Conservation (phyloP, 2,113 vertebrate genomes). For the Oryzias curvinotus region DNA sequence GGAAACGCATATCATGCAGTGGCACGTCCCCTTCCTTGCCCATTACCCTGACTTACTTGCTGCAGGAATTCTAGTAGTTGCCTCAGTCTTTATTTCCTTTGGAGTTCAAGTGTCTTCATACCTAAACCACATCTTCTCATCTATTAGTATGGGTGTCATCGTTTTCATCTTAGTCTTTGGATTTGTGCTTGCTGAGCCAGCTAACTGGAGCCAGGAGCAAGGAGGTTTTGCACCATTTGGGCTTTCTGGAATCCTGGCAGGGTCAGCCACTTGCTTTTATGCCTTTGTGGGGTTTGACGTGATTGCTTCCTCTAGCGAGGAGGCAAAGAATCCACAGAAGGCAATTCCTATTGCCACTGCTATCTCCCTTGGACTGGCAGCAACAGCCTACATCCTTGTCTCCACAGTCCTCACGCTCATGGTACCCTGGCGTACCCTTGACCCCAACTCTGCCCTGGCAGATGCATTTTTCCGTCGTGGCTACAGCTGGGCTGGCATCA, state of each 20-base stretch:
- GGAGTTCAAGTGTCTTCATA: conserved; percentile 93
- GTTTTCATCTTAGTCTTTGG: conserved; percentile 90
- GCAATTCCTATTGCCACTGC: conserved; percentile 89
- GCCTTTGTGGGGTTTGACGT: conserved; percentile 96
- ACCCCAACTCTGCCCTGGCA: conserved; percentile 89
- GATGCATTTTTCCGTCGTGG: conserved; percentile 93
- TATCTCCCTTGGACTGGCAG: conserved; percentile 85
- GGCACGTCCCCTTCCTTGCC: conserved; percentile 89
- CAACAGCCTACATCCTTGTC: conserved; percentile 87
- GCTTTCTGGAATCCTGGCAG: conserved; percentile 89
- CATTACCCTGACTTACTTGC: conserved; percentile 91
- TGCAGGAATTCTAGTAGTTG: conserved; percentile 84
- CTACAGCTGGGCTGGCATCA: conserved; percentile 91
- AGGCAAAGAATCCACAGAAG: conserved; percentile 88
- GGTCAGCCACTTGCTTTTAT: conserved; percentile 94
- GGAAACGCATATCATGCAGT: conserved; percentile 83
- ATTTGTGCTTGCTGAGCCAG: conserved; percentile 85
- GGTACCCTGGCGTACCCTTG: conserved; percentile 90
- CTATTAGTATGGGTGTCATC: conserved; percentile 84
- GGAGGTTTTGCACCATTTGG: conserved; percentile 91
- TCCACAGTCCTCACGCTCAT: conserved; percentile 91
- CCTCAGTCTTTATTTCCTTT: conserved; percentile 88
- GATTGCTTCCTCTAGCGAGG: conserved; percentile 93
- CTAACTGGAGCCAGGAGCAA: conserved; percentile 86
- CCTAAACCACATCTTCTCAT: conserved; percentile 92